phyloP scores from a whole-genome alignment of 2,888 invertebrate genomes.

The Ernsta delagoae region DNA sequence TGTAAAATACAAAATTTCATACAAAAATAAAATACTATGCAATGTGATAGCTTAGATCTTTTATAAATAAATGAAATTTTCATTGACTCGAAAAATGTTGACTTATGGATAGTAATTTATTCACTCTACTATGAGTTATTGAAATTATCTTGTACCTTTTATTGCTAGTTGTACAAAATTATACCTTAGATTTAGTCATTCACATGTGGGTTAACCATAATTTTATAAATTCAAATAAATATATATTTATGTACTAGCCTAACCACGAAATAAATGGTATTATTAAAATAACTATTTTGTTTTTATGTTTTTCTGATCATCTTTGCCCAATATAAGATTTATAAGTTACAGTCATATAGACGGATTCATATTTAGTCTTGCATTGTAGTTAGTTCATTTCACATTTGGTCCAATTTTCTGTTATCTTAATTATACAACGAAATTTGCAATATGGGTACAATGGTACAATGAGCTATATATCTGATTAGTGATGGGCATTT shows the following conservation, averaged over 20 bases:
- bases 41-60: slow-evolving; percentile 82
- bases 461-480: too few relatives aligned
- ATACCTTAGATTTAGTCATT: slow-evolving; percentile 69
- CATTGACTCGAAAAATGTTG: slow-evolving; percentile 61
- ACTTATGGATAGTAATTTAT: slow-evolving; percentile 64
- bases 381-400: too few relatives aligned
- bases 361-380: too few relatives aligned
- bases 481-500: too few relatives aligned
- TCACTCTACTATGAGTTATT: slow-evolving; percentile 49
- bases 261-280: slow-evolving; percentile 80
- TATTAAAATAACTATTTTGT: slow-evolving; percentile 53
- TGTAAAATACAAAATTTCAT: slow-evolving; percentile 63
- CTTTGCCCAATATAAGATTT: too few relatives aligned
- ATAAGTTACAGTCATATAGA: too few relatives aligned
- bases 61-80: slow-evolving; percentile 59
- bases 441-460: too few relatives aligned
- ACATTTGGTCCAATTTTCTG: too few relatives aligned
- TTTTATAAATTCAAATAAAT: slow-evolving; percentile 63
- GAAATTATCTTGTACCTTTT: slow-evolving; percentile 51
- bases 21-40: slow-evolving; percentile 69
- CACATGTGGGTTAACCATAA: slow-evolving; percentile 75
- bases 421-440: too few relatives aligned
- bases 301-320: neutral
- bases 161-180: slow-evolving; percentile 75
- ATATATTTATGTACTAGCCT: slow-evolving; percentile 78